Percentiles rank a stretch among this genome's conserved stretches.
Conservation (phyloP, 2,113 vertebrate genomes). For the Aspidoscelis tigris region DNA sequence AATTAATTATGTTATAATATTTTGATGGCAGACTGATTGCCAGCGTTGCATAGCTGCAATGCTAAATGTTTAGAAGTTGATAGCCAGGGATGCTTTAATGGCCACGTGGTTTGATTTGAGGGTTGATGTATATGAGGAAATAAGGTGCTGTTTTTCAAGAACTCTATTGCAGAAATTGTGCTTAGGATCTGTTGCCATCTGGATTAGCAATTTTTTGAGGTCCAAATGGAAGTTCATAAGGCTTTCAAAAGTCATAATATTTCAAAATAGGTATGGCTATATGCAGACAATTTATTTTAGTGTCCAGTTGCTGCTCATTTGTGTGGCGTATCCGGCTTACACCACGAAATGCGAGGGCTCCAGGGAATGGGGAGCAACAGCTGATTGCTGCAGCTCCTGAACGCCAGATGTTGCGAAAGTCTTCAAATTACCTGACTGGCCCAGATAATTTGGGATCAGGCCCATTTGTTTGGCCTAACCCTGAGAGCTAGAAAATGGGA, state of each 20-base stretch:
- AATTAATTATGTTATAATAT: constrained; percentile 66
- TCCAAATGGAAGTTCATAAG: neutral
- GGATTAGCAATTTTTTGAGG: neutral
- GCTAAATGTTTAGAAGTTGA: constrained; percentile 55
- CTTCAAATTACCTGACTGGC: no score
- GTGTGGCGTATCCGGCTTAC: no score
- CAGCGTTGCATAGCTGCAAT: constrained; percentile 59
- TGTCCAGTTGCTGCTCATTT: no score
- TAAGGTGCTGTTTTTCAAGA: constrained; percentile 27
- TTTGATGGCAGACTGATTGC: constrained; percentile 57
- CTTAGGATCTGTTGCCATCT: neutral
- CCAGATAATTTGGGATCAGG: no score
- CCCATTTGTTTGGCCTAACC: no score
- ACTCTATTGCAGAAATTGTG: neutral
- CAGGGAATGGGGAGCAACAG: no score
- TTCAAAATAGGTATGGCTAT: neutral
- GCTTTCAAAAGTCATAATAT: neutral
- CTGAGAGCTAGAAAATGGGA: no score
- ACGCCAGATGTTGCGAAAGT: no score
- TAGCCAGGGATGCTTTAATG: constrained; percentile 43
- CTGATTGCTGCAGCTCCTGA: no score
- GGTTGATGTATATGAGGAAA: constrained; percentile 36
- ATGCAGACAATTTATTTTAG: no score
- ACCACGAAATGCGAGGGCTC: no score
- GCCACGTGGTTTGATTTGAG: constrained; percentile 56